These are phyloP conservation scores for Bombus waltoni DNA, from an alignment of 1,140 invertebrate species.

Conservation along the genomic window DNA sequence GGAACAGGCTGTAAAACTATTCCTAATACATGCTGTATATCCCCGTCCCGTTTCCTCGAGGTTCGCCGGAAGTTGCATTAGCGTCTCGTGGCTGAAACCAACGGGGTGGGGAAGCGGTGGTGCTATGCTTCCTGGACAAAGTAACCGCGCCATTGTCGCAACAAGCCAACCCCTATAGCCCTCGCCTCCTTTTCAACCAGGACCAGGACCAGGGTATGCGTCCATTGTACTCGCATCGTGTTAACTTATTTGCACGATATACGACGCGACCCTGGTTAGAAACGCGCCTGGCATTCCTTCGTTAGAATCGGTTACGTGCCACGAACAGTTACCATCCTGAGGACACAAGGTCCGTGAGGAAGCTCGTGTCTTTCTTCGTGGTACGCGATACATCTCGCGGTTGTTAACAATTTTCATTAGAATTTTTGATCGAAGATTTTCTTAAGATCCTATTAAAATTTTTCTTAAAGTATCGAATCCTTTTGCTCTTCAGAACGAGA, in stretches of 20 bases:
- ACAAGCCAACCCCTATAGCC: constrained; percentile 58
- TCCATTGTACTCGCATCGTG: constrained; percentile 61
- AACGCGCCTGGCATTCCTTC: neutral
- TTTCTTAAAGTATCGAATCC: too few species aligned
- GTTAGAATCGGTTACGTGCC: constrained; percentile 2
- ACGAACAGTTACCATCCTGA: neutral
- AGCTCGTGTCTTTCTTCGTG: neutral
- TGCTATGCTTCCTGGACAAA: constrained; percentile 71
- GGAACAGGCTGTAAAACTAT: constrained; percentile 47
- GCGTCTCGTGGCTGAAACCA: constrained; percentile 60
- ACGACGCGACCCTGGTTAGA: constrained; percentile 11
- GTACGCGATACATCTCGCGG: too few species aligned
- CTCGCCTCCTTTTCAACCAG: constrained; percentile 23
- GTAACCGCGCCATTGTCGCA: constrained; percentile 71
- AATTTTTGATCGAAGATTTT: too few species aligned
- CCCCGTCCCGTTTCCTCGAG: constrained; percentile 40
- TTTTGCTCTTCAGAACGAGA: too few species aligned
- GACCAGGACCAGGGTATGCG: constrained; percentile 2
- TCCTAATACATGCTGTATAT: constrained; percentile 27
- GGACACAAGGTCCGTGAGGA: neutral
- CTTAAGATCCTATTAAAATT: too few species aligned
- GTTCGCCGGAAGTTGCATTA: constrained; percentile 71
- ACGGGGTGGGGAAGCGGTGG: constrained; percentile 50
- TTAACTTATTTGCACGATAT: constrained; percentile 65
- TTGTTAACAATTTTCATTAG: neutral